phyloP scores from a whole-genome alignment of 1,140 invertebrate species.

The Pseudomyrmex cubaensis region DNA sequence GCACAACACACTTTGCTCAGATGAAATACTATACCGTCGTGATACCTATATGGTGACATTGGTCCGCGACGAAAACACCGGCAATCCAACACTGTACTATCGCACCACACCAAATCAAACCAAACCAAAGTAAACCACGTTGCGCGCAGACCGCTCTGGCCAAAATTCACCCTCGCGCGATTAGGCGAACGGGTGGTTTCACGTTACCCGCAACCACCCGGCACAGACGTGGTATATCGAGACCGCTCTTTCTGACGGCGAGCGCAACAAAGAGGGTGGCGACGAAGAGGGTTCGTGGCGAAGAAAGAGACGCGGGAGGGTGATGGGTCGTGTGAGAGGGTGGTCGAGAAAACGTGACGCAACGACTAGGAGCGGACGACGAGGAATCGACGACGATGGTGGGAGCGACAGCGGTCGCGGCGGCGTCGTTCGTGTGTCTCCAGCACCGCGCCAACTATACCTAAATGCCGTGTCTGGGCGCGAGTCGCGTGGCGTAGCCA shows the following conservation, averaged over 20 bases:
- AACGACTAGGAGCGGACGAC: conserved; percentile 66
- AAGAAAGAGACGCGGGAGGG: conserved; percentile 3
- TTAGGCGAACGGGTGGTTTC: conserved; percentile 17
- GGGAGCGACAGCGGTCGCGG: conserved; percentile 47
- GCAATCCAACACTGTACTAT: not conserved
- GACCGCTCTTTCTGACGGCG: not conserved
- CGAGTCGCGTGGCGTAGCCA: conserved; percentile 78
- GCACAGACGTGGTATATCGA: not conserved
- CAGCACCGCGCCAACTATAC: conserved; percentile 48
- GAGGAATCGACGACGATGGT: conserved; percentile 34
- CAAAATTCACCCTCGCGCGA: conserved; percentile 38
- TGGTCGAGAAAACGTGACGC: conserved; percentile 61
- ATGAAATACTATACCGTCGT: conserved; percentile 45
- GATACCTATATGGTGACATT: conserved; percentile 40
- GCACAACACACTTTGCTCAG: conserved; percentile 9
- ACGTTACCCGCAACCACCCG: not conserved
- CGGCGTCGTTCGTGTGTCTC: conserved; percentile 28
- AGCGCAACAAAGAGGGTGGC: too few species aligned
- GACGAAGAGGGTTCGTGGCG: not conserved
- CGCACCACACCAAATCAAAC: not conserved
- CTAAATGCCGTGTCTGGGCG: conserved; percentile 51
- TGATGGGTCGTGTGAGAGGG: conserved; percentile 43
- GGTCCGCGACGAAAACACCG: conserved; percentile 10
- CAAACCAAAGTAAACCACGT: conserved; percentile 1
- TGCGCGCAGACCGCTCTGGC: conserved; percentile 6